These are phyloP conservation scores for Gisinianus flammeolus DNA, from an alignment of 2,888 invertebrate species.

Conservation along the genomic window DNA sequence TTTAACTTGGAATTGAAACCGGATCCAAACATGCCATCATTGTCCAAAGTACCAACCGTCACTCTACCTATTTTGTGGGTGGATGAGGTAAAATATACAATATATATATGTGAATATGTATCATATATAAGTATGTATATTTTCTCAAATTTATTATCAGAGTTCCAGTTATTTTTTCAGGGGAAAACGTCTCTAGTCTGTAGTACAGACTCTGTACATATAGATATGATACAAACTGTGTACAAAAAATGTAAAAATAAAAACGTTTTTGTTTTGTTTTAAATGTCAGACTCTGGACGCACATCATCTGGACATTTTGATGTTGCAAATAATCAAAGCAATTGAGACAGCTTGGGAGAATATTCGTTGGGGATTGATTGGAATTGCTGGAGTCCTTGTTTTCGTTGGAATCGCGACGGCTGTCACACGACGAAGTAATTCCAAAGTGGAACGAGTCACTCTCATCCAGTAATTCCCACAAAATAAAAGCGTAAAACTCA, in stretches of 20 bases:
- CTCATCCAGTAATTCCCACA: constrained; percentile 39
- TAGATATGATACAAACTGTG: background rate
- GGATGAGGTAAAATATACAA: constrained; percentile 56
- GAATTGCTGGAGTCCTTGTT: constrained; percentile 29
- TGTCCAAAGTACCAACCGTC: constrained; percentile 48
- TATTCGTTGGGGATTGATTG: constrained; percentile 39
- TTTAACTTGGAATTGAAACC: constrained; percentile 51
- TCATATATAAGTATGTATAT: no score
- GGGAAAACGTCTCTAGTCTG: no score
- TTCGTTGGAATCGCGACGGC: constrained; percentile 37
- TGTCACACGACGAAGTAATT: constrained; percentile 31
- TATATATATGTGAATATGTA: no score
- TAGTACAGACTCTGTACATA: no score
- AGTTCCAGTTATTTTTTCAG: no score
- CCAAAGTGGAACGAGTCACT: constrained; percentile 39
- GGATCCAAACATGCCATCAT: constrained; percentile 45
- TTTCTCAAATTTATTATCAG: background rate
- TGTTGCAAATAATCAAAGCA: constrained; percentile 37
- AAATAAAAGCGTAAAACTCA: background rate
- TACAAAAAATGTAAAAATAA: background rate
- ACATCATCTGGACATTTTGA: constrained; percentile 32
- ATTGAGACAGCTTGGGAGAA: constrained; percentile 40
- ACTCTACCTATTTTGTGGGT: constrained; percentile 55
- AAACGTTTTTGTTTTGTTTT: background rate
- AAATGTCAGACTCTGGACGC: constrained; percentile 38